These are phyloP conservation scores for Papilio dardanus DNA, from an alignment of 1,140 invertebrate genomes.

Conservation along the genomic window DNA sequence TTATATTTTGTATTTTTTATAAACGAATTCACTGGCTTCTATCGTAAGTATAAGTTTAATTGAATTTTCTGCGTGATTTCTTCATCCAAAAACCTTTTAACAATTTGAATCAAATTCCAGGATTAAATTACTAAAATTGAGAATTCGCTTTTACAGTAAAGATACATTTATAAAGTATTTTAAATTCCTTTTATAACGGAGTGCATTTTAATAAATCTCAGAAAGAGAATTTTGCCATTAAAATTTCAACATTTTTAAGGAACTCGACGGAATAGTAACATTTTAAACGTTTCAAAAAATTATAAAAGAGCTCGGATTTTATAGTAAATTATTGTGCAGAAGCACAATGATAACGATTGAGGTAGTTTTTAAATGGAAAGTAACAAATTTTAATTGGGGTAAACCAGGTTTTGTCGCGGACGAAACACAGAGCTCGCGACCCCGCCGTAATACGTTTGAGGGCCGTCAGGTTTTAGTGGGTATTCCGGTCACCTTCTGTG, in stretches of 20 bases:
- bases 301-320: not conserved
- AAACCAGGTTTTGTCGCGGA: no score
- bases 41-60: not conserved
- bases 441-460: no score
- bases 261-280: not conserved
- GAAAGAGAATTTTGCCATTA: conserved; percentile 23
- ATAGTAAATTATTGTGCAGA: not conserved
- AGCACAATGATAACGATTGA: not conserved
- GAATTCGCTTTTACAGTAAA: conserved; percentile 6
- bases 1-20: no score
- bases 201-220: conserved; percentile 17
- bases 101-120: conserved; percentile 5
- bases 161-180: conserved; percentile 10
- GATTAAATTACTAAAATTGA: not conserved
- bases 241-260: conserved; percentile 19
- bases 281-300: conserved; percentile 1
- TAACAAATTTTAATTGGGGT: not conserved
- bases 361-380: not conserved
- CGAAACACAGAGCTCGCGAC: no score
- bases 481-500: no score
- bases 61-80: not conserved
- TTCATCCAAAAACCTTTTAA: not conserved
- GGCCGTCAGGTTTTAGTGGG: no score
- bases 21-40: not conserved
- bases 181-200: conserved; percentile 13